Conservation (phyloP, 2,797 vertebrate genomes). For the Cirrhinus molitorella region DNA sequence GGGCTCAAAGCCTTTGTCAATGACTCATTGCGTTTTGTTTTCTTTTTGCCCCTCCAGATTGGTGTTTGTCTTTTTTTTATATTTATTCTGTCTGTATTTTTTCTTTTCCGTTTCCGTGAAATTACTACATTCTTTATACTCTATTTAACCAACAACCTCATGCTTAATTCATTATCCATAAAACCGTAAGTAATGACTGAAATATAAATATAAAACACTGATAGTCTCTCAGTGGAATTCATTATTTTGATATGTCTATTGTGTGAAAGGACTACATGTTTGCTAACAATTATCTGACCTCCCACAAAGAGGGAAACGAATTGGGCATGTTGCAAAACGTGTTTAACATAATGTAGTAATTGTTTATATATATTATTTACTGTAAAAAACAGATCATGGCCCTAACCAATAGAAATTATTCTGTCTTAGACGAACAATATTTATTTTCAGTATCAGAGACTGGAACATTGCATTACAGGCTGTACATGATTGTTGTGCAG, state of each 20-base stretch:
- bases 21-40: background rate
- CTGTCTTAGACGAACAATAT: background rate
- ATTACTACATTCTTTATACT: constrained; percentile 4
- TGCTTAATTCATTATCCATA: constrained; percentile 24
- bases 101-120: background rate
- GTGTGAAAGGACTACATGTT: background rate
- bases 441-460: constrained; percentile 1
- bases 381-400: background rate
- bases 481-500: background rate
- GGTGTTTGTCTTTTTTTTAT: background rate
- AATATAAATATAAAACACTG: constrained; percentile 17
- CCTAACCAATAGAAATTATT: background rate
- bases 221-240: background rate
- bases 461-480: background rate
- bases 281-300: constrained; percentile 10
- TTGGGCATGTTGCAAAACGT: background rate
- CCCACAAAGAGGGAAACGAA: background rate
- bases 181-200: constrained; percentile 10
- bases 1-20: background rate
- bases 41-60: background rate
- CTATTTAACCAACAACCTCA: constrained; percentile 1
- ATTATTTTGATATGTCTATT: constrained; percentile 25
- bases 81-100: background rate
- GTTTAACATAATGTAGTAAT: background rate
- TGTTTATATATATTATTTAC: constrained; percentile 12